Base-by-base conservation (phyloP, 2,888 invertebrate genomes). In the Camponotus fellah region DNA sequence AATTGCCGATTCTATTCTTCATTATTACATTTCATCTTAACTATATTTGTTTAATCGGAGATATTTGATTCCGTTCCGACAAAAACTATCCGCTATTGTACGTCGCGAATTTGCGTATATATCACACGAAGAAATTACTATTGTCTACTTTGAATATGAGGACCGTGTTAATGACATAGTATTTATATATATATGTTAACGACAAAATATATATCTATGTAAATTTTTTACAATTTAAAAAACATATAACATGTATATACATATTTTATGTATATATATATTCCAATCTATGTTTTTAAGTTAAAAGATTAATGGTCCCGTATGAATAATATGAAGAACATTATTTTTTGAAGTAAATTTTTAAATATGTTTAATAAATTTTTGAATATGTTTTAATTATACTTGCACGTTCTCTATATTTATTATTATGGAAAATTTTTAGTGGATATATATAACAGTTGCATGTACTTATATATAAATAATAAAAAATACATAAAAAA, bases 1-100 rank as follows among this genome's bases (percentile, higher is more conserved):
- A 65, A 49, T 26, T 64, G 56, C 64, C 77, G 81, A 81, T 76
- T 17, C 37, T 69, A 37, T n/a, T 37, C 71, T 71, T 46, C 37
- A 34, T 40, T 66, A 58, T 62, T 64, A 34, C 34, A 26, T 77
- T 77, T 32, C 14, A n/a, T 60, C 14, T 21, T 21, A 58, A 58
- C 21, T 37, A 46, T 60, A 49, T 5, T 53, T 62, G 77, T 53
- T 75, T 21, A 64, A 34, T 65, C 64, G 26, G 76, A 75, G n/a
- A 32, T n/a, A 53, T 34, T 21, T 37, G 37, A 21, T n/a, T 80
- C 6, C 60, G 17, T 62, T 62, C 5, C 34, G 69, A n/a, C 21
- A 21, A 79, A 21, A 69, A 58, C 26, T 68, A 58, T 43, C 3
- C 32, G 6, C 43, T 58, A 60, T 34, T 37, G 46, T 40, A 34